Percentiles rank a stretch among this genome's conserved stretches.
These are phyloP conservation scores for Dipodomys spectabilis DNA, from an alignment of 2,113 vertebrate species.

Conservation along the genomic window DNA sequence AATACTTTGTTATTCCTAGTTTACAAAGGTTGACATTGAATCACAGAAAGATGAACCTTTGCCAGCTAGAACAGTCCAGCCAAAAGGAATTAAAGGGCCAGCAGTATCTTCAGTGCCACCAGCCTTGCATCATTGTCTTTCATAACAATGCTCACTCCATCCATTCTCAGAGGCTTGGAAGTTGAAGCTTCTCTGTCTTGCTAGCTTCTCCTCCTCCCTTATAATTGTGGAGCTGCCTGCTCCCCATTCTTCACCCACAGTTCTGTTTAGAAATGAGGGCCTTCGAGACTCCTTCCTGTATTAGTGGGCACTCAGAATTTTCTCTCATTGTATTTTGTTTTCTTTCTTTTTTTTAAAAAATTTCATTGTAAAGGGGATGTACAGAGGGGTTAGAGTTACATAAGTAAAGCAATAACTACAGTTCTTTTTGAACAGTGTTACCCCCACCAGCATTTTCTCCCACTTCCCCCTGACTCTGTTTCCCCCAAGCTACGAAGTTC, in stretches of 20 bases:
- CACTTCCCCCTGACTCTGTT: no score
- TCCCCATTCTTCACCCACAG: neutral
- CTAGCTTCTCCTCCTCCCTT: neutral
- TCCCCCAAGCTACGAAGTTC: no score
- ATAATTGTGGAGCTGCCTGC: neutral
- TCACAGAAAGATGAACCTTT: neutral
- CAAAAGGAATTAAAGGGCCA: neutral
- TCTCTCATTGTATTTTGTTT: neutral
- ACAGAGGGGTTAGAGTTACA: no score
- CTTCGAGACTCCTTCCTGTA: neutral
- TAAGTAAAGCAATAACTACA: no score
- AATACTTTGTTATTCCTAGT: neutral
- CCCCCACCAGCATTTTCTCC: no score
- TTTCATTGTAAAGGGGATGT: no score
- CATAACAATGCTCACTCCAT: neutral
- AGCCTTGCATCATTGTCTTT: neutral
- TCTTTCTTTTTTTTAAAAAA: neutral
- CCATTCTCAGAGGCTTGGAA: neutral
- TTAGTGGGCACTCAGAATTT: neutral
- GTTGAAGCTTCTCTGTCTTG: neutral
- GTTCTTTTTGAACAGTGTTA: no score
- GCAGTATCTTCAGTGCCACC: neutral
- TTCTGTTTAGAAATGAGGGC: neutral
- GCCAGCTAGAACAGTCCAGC: neutral
- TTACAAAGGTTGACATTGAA: neutral